phyloP scores from a whole-genome alignment of 2,888 invertebrate genomes.

The Lasiommata megera region DNA sequence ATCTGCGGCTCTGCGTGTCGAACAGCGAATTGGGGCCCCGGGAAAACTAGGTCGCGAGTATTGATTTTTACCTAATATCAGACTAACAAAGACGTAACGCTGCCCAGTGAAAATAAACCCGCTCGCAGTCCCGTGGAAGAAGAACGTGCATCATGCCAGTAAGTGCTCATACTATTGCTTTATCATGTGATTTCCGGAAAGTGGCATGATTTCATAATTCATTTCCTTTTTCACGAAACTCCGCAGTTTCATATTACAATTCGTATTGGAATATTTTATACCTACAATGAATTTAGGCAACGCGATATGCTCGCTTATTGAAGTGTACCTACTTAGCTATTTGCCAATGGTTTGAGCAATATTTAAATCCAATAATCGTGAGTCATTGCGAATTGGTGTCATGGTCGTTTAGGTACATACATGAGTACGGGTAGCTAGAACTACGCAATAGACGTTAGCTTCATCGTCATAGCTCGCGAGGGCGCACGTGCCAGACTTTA shows the following conservation, averaged over 20 bases:
- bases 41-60: slow-evolving; percentile 69
- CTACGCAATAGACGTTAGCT: slow-evolving; percentile 39
- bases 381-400: slow-evolving; percentile 48
- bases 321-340: neutral
- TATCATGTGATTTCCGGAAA: slow-evolving; percentile 59
- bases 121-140: slow-evolving; percentile 44
- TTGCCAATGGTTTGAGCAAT: neutral
- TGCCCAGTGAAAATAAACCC: slow-evolving; percentile 44
- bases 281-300: slow-evolving; percentile 27
- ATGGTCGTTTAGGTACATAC: slow-evolving; percentile 43
- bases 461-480: slow-evolving; percentile 24
- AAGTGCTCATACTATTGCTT: slow-evolving; percentile 48
- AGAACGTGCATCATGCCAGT: slow-evolving; percentile 65
- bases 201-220: slow-evolving; percentile 42
- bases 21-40: slow-evolving; percentile 38
- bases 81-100: slow-evolving; percentile 55
- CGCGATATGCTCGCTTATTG: neutral
- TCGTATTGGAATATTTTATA: slow-evolving; percentile 29
- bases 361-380: slow-evolving; percentile 29
- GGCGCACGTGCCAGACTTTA: slow-evolving; percentile 27
- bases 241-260: slow-evolving; percentile 28
- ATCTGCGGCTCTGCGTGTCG: neutral
- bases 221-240: slow-evolving; percentile 34
- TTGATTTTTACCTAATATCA: slow-evolving; percentile 68
- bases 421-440: slow-evolving; percentile 35